Base-by-base conservation (phyloP, 1,140 invertebrate species). In the Stegodyphus mimosarum region DNA sequence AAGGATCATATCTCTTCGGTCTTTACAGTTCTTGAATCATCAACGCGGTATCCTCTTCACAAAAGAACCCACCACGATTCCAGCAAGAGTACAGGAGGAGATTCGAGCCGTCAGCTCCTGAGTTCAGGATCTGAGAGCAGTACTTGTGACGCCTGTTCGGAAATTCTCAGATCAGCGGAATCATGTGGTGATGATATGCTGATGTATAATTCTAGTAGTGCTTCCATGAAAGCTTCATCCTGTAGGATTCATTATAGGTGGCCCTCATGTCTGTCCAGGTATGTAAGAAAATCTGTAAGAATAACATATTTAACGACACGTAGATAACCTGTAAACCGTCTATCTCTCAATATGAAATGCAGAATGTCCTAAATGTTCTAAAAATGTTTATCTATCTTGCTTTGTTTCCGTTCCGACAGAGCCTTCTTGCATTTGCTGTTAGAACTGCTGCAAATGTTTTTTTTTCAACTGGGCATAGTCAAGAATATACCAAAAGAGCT, bases 71-170 rank as follows among this genome's bases (percentile, higher is more conserved):
- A 80, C 51, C 49, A 74, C 49, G 75, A 85, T 15, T 63, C 60
- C n/a, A 51, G 51, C 60, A 63, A 74, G 9, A 60, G 67, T 11
- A 80, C 63, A 13, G 48, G 13, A 13, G 60, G 74, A 9, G 85
- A 86, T 11, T 79, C 77, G 11, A 73, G 63, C 7, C 81, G 70
- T 9, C 76, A 69, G 7, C 70, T 84, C 15, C 18, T 84, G 17
- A 84, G 80, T 53, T 87, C 80, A 53, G 83, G 83, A 6, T 81
- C 78, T n/a, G 86, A 83, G 74, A 50, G 70, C 76, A 86, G 83
- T 60, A 86, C 79, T 7, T 87, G 87, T 52, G 87, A 87, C 66
- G 84, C 83, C 7, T 86, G 77, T 73, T 87, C 83, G 15, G 87
- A 87, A 64, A 81, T 85, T 51, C 60, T 86, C 6, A 55, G 81